Percentiles rank a stretch among this genome's conserved stretches.
These are phyloP conservation scores for Epinephelus moara DNA, from an alignment of 2,113 vertebrate genomes.

Conservation along the genomic window DNA sequence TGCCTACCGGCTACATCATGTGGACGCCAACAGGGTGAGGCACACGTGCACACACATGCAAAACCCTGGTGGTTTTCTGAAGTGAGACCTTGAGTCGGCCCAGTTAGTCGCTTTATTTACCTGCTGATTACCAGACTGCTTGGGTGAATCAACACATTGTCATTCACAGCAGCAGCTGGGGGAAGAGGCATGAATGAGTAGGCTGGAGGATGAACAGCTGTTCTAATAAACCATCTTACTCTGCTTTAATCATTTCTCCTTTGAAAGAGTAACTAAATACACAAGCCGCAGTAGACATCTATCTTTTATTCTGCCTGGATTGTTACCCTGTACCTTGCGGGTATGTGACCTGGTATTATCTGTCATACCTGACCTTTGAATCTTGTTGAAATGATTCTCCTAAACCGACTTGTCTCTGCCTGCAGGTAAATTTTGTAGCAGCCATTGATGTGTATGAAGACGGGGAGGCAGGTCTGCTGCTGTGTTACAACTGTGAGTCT, in stretches of 20 bases:
- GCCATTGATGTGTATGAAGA: constrained; percentile 99
- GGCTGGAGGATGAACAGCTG: constrained; percentile 51
- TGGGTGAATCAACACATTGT: constrained; percentile 48
- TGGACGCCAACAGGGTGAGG: constrained; percentile 94
- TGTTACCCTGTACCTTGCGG: neutral
- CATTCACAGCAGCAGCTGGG: constrained; percentile 46
- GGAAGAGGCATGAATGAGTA: constrained; percentile 7
- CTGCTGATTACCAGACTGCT: constrained; percentile 45
- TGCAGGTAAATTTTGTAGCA: constrained; percentile 97
- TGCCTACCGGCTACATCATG: constrained; percentile 91
- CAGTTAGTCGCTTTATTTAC: constrained; percentile 49
- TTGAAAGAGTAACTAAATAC: neutral
- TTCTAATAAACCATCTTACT: constrained; percentile 29
- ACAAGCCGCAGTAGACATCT: neutral
- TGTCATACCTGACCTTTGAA: constrained; percentile 35
- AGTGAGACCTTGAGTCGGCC: constrained; percentile 12
- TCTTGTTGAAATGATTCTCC: constrained; percentile 23
- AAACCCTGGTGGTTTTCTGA: neutral
- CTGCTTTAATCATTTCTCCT: constrained; percentile 12
- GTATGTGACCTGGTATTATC: constrained; percentile 24
- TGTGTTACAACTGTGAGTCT: constrained; percentile 98
- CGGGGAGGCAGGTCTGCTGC: constrained; percentile 95
- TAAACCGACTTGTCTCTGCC: constrained; percentile 60
- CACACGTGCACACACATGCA: neutral
- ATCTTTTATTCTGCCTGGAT: neutral